Evolutionary conservation across 53 echinoderm and acorn worm genomes (phyloP), one percentile per base, ranked within the genome.

Genomic region (Actinopyga echinites): DNA sequence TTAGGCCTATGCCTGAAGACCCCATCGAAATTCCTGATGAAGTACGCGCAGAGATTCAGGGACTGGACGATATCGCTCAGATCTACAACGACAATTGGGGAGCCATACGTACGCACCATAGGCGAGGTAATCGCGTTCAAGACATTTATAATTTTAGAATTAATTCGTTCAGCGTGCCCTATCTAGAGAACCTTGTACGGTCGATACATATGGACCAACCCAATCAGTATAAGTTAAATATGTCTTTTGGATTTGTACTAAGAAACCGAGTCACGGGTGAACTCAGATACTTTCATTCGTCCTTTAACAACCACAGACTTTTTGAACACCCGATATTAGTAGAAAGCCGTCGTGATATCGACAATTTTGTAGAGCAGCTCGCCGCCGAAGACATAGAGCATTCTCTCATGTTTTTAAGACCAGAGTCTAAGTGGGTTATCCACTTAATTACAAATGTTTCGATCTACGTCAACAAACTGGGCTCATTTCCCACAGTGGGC

Each of bases 261-360:
- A 4, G 58, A 25, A 58, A 25, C 8, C 21, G 58, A 25, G 58
- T 58, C 3, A 58, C 58, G n/a, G 25, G n/a, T 25, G 25, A 22
- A 58, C n/a, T 58, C 5, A 43, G 75, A 0, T 78, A 78, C 54
- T 78, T 55, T 20, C 79, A 78, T 7, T 26, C 56, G 12, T 78
- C 79, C 21, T 20, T 30, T 29, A 53, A 78, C 79, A 78, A 78
- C 25, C 20, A n/a, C 20, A n/a, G 6, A 37, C 37, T 37, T 7
- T 37, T 37, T 22, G 58, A 4, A 9, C 58, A 25, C 58, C 58
- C 58, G n/a, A 9, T 58, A 5, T 4, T 58, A 22, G 58, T 58
- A 58, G 25, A 25, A 21, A 58, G 10, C 25, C 58, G 58, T 25
- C n/a, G n/a, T 25, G 58, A 58, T 25, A 58, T 58, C 5, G 25